phyloP scores from a whole-genome alignment of 92 coral and sea anemone species.

The Desmophyllum pertusum region DNA sequence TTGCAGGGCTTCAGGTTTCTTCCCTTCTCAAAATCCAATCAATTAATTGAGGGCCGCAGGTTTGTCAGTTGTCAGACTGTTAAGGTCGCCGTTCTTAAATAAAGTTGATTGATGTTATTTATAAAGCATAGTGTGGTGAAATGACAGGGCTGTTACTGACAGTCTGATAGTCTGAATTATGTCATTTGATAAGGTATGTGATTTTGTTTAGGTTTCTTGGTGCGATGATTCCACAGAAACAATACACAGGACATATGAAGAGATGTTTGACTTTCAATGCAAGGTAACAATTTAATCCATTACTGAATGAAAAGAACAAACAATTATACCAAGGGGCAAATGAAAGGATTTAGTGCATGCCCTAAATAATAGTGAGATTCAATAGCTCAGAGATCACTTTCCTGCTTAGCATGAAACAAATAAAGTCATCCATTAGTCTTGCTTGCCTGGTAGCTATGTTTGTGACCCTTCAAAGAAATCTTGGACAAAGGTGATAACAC shows the following conservation, averaged over 20 bases:
- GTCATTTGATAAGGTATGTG: too few species aligned
- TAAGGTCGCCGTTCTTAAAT: not conserved
- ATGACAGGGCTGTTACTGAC: not conserved
- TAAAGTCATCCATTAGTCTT: too few species aligned
- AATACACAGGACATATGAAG: slow-evolving; percentile 75
- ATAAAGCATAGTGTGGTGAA: not conserved
- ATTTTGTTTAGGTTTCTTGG: slow-evolving; percentile 63
- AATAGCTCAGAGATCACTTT: too few species aligned
- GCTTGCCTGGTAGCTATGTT: too few species aligned
- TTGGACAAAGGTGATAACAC: too few species aligned
- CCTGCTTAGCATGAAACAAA: too few species aligned
- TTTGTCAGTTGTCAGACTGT: not conserved
- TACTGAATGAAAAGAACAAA: not conserved
- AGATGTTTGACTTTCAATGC: slow-evolving; percentile 75
- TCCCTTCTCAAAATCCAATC: not conserved
- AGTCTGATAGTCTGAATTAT: not conserved
- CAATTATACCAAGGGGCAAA: not conserved
- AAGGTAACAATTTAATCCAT: slow-evolving; percentile 2
- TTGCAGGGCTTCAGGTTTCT: not conserved
- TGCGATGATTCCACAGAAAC: slow-evolving; percentile 59
- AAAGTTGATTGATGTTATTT: not conserved
- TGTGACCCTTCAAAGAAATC: too few species aligned
- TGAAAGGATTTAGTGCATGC: not conserved
- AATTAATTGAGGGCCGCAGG: not conserved
- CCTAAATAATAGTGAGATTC: not conserved